Percentiles rank a stretch among this genome's conserved stretches.
Evolutionary conservation across 2,888 invertebrate species (phyloP).

Genomic region (Acronicta psi): DNA sequence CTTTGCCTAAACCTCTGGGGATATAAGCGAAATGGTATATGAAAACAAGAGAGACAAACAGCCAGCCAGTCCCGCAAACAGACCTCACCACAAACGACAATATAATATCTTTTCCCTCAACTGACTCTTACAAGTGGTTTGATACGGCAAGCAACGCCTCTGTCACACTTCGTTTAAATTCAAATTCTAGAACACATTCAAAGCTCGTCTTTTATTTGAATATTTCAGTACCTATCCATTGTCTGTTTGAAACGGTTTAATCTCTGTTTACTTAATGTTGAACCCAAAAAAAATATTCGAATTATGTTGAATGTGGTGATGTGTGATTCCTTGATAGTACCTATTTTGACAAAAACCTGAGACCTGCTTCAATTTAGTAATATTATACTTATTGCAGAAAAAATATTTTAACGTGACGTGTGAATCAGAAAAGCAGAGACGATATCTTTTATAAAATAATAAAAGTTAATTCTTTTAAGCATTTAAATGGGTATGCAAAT

Average conservation of each 20-base stretch:
- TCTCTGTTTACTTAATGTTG: slow-evolving; percentile 13
- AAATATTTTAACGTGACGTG: too few species aligned
- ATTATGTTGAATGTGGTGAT: slow-evolving; percentile 13
- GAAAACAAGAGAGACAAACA: too few species aligned
- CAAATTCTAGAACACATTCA: slow-evolving; percentile 27
- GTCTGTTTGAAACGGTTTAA: slow-evolving; percentile 24
- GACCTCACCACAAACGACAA: slow-evolving; percentile 17
- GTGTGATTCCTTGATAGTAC: slow-evolving; percentile 36
- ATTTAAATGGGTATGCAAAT: too few species aligned
- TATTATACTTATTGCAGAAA: too few species aligned
- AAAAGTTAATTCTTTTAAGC: too few species aligned
- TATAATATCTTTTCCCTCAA: slow-evolving; percentile 37
- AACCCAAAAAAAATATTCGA: slow-evolving; percentile 9
- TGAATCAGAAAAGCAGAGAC: too few species aligned
- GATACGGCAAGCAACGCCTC: slow-evolving; percentile 36
- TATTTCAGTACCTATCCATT: slow-evolving; percentile 32
- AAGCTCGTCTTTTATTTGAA: slow-evolving; percentile 37
- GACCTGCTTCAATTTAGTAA: too few species aligned
- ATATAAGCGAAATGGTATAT: too few species aligned
- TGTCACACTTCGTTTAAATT: slow-evolving; percentile 40
- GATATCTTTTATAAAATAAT: too few species aligned
- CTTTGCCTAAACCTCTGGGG: too few species aligned
- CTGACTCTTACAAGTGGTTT: slow-evolving; percentile 46
- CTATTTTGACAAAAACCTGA: slow-evolving; percentile 14
- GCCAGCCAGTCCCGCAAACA: too few species aligned